Evolutionary conservation across 2,888 invertebrate species (phyloP).

Genomic region (Tenthredo distinguenda): DNA sequence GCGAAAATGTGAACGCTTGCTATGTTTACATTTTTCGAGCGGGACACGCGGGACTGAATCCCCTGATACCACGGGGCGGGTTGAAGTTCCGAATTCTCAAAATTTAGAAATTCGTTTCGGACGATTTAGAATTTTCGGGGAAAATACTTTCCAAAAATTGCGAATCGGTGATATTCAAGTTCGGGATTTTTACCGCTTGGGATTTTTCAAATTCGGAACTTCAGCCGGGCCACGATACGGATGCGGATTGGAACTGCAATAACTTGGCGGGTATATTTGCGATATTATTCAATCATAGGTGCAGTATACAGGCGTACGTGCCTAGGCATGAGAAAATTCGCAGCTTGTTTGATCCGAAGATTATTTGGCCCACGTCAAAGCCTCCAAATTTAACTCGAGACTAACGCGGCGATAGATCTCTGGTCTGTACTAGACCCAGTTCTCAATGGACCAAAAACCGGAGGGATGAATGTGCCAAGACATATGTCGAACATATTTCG

Average conservation of each 20-base stretch:
- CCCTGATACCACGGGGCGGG: background rate
- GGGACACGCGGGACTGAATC: background rate
- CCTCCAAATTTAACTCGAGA: constrained; percentile 14
- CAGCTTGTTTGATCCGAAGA: background rate
- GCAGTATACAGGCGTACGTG: background rate
- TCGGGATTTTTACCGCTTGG: no score
- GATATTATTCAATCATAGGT: background rate
- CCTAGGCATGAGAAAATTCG: background rate
- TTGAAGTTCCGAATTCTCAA: no score
- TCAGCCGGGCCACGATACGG: background rate
- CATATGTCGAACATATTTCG: constrained; percentile 4
- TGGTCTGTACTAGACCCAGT: background rate
- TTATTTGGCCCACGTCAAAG: constrained; percentile 2
- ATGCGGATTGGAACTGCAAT: background rate
- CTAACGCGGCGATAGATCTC: background rate
- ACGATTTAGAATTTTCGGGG: no score
- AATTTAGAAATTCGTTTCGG: no score
- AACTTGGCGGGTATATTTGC: background rate
- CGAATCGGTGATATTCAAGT: no score
- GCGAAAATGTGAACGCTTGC: background rate
- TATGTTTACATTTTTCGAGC: background rate
- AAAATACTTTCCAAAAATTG: no score
- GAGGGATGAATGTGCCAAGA: constrained; percentile 12
- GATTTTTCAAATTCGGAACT: no score
- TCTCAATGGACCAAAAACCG: background rate